Percentiles rank a stretch among this genome's conserved stretches.
These are phyloP conservation scores for Diadumene lineata DNA, from an alignment of 92 coral and sea anemone genomes.

Conservation along the genomic window DNA sequence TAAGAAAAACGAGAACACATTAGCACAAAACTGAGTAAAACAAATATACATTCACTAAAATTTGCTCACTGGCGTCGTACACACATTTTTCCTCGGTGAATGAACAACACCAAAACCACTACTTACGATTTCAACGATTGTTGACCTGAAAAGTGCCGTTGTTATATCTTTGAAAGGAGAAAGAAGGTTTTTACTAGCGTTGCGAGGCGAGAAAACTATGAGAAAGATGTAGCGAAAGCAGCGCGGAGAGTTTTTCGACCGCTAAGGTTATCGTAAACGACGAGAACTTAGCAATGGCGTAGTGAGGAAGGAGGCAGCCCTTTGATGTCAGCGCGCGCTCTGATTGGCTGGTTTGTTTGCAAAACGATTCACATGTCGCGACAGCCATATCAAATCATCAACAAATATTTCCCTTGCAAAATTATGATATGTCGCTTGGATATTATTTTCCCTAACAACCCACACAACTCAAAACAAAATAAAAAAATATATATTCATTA, in stretches of 20 bases:
- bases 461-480: background rate
- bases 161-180: slow-evolving; percentile 3
- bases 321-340: slow-evolving; percentile 43
- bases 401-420: no score
- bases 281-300: slow-evolving; percentile 51
- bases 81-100: background rate
- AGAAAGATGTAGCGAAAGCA: slow-evolving; percentile 27
- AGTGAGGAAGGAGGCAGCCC: slow-evolving; percentile 31
- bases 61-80: slow-evolving; percentile 24
- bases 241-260: slow-evolving; percentile 49
- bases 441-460: no score
- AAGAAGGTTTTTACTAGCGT: slow-evolving; percentile 13
- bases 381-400: slow-evolving; percentile 22
- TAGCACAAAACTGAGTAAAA: slow-evolving; percentile 31
- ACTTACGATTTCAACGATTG: slow-evolving; percentile 11
- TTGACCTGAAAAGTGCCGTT: background rate
- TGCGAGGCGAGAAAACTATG: slow-evolving; percentile 33
- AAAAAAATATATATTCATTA: no score
- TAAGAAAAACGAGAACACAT: slow-evolving; percentile 15
- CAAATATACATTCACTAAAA: slow-evolving; percentile 11
- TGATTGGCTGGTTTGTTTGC: slow-evolving; percentile 37
- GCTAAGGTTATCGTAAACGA: slow-evolving; percentile 22
- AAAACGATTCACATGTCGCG: slow-evolving; percentile 12
- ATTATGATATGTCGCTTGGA: no score
- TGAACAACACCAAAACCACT: slow-evolving; percentile 25